phyloP scores from a whole-genome alignment of 2,113 vertebrate genomes.

The Eretmochelys imbricata region DNA sequence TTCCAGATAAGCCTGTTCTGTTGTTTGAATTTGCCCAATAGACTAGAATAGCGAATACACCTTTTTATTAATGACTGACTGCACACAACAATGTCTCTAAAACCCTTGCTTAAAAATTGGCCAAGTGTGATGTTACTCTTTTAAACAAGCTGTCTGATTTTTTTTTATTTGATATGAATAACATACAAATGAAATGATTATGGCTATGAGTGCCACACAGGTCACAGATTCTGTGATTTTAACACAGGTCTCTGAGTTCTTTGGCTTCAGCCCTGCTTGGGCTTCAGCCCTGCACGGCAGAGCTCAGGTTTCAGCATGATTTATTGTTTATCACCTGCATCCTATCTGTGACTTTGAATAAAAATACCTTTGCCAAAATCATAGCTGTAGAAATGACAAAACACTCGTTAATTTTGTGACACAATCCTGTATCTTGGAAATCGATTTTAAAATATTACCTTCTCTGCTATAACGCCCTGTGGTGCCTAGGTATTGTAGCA shows the following conservation, averaged over 20 bases:
- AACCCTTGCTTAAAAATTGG: conserved; percentile 7
- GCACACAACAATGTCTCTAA: background rate
- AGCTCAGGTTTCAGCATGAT: background rate
- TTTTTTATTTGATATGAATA: conserved; percentile 13
- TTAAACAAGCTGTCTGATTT: conserved; percentile 17
- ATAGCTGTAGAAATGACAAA: background rate
- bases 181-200: conserved; percentile 8
- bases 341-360: background rate
- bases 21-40: background rate
- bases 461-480: conserved; percentile 47
- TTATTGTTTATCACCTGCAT: background rate
- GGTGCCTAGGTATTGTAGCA: conserved; percentile 61
- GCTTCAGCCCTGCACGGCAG: background rate
- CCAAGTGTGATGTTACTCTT: conserved; percentile 23
- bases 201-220: background rate
- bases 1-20: background rate
- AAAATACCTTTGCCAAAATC: background rate
- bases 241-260: background rate
- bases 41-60: background rate
- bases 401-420: conserved; percentile 21
- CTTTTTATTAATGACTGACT: background rate
- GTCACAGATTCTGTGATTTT: background rate
- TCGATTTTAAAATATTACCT: conserved; percentile 2
- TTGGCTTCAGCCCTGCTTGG: background rate
- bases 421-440: conserved; percentile 48